Base-by-base conservation (phyloP, 2,888 invertebrate genomes). In the Thalpophila matura region DNA sequence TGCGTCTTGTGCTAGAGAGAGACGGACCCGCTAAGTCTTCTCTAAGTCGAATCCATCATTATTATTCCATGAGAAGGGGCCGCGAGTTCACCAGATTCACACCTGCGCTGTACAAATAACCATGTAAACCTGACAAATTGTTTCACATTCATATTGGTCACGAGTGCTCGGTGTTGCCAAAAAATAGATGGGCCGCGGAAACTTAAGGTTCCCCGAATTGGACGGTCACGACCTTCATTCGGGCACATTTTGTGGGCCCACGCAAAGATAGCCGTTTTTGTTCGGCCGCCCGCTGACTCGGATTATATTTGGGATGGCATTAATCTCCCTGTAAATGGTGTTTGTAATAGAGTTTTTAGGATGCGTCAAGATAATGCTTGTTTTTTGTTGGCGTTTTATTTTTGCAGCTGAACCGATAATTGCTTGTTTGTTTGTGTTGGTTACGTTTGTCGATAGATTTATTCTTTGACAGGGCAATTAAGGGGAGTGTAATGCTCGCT, bases 61-160 rank as follows among this genome's bases (percentile, higher is more conserved):
- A 93, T 91, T 89, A 91, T 90, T 88, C 86, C 83, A 86, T 85
- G 86, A 82, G 85, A 89, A 83, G 85, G 86, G 86, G 83, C 85
- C 74, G 78, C 67, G 79, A 81, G 81, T 80, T 70, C 74, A 75
- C 74, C 76, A 72, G 75, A 74, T 71, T 80, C 83, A 83, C 93
- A 93, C 93, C 93, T 93, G 93, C 87, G 88, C 87, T 84, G 82
- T 87, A 90, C 91, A 93, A 93, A 93, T 92, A 92, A 90, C 91
- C 91, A 85, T 85, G 89, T 92, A 92, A 94, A 91, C 91, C 92
- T 90, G 91, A 94, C 90, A 93, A 93, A 94, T 93, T 86, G 92
- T 86, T 89, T 87, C 89, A 89, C 93, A 94, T 94, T 88, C 91
- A 89, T 93, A 93, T 91, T 83, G 91, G 90, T 87, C 91, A 85